A percentile compares a stretch with the other conserved stretches of the same genome.
These are phyloP conservation scores for Macrotis lagotis DNA, from an alignment of 2,113 vertebrate species.

Conservation along the genomic window DNA sequence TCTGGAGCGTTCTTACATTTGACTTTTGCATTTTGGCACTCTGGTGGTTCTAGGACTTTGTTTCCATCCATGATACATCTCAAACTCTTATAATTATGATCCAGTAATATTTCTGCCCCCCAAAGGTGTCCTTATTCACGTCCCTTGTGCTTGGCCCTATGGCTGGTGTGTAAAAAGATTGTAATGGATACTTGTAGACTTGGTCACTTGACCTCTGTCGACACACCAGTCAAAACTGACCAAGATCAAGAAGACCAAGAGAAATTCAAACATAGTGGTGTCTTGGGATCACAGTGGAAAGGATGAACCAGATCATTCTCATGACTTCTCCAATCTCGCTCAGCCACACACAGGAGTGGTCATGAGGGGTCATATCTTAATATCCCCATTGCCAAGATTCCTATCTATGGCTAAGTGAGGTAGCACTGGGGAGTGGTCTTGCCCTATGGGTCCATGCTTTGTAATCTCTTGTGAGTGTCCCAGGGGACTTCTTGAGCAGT, in stretches of 20 bases:
- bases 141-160: background rate
- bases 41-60: background rate
- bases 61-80: background rate
- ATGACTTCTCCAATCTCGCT: background rate
- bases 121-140: background rate
- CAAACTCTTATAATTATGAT: conserved; percentile 7
- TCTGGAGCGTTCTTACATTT: background rate
- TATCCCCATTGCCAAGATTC: background rate
- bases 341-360: background rate
- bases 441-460: background rate
- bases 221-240: background rate
- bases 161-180: background rate
- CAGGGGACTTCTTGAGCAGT: background rate
- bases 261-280: background rate
- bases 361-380: background rate
- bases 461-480: background rate
- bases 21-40: conserved; percentile 17
- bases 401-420: background rate
- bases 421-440: background rate
- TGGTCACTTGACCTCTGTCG: background rate
- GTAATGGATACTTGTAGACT: background rate
- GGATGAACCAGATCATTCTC: background rate
- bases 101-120: background rate
- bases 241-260: background rate
- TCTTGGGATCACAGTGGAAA: background rate